These are phyloP conservation scores for Bujurquina vittata DNA, from an alignment of 2,113 vertebrate genomes.

Conservation along the genomic window DNA sequence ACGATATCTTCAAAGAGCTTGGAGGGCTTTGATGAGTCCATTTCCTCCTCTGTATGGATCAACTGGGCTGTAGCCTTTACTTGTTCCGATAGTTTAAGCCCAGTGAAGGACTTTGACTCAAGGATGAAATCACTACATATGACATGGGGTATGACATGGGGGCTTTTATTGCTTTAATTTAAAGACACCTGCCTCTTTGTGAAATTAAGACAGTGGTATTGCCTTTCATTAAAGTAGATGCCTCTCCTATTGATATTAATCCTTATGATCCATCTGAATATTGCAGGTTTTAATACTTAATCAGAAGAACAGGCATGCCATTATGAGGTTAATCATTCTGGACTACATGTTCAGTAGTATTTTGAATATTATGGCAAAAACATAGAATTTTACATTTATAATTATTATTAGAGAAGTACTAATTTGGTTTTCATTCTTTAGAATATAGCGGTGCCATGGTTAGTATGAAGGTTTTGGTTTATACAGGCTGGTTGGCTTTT, in stretches of 20 bases:
- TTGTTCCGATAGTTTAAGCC: conserved; percentile 24
- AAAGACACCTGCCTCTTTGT: background rate
- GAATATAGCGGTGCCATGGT: background rate
- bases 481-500: background rate
- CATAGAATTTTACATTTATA: background rate
- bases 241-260: conserved; percentile 25
- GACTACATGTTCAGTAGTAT: background rate
- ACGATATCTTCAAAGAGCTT: conserved; percentile 68
- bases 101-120: conserved; percentile 18
- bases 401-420: background rate
- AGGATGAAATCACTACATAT: conserved; percentile 5
- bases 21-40: conserved; percentile 70
- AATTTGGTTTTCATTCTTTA: background rate
- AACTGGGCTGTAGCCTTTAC: conserved; percentile 51
- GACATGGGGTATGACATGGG: background rate
- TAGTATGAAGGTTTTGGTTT: background rate
- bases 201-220: conserved; percentile 31
- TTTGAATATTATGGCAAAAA: background rate
- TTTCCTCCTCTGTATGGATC: conserved; percentile 60
- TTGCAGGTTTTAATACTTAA: conserved; percentile 8
- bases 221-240: conserved; percentile 27
- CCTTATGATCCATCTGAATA: conserved; percentile 17
- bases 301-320: background rate
- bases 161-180: background rate
- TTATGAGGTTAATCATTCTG: conserved; percentile 13